phyloP scores from a whole-genome alignment of 2,797 vertebrate species.

The Chelon labrosus region DNA sequence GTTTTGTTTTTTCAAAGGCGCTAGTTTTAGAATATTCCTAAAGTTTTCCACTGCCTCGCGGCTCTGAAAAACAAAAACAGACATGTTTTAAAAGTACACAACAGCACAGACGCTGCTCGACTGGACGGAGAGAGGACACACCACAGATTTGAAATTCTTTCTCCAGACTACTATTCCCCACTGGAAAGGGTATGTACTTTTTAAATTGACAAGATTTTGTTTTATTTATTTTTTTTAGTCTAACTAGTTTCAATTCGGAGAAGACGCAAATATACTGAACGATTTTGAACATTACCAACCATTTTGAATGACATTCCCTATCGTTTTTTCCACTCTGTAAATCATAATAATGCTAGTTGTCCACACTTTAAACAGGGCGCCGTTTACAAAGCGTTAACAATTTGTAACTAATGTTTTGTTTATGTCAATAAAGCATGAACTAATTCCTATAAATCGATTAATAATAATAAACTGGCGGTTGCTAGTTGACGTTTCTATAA shows the following conservation, averaged over 20 bases:
- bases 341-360: no score
- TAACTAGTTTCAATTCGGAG: no score
- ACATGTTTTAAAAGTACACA: slow-evolving; percentile 2
- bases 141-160: background rate
- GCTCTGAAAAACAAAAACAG: no score
- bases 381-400: background rate
- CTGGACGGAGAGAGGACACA: background rate
- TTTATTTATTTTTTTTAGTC: background rate
- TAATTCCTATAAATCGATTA: background rate
- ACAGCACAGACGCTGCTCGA: background rate
- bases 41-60: no score
- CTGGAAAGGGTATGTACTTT: slow-evolving; percentile 7
- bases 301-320: no score
- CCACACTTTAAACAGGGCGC: no score
- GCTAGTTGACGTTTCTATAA: background rate
- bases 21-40: no score
- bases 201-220: no score
- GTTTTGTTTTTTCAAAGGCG: no score
- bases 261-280: no score
- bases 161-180: background rate
- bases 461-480: background rate
- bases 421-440: background rate
- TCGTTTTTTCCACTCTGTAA: no score
- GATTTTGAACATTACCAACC: no score
- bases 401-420: background rate